Evolutionary conservation across 2,113 vertebrate species (phyloP).

Genomic region (Pelecanoides urinatrix): DNA sequence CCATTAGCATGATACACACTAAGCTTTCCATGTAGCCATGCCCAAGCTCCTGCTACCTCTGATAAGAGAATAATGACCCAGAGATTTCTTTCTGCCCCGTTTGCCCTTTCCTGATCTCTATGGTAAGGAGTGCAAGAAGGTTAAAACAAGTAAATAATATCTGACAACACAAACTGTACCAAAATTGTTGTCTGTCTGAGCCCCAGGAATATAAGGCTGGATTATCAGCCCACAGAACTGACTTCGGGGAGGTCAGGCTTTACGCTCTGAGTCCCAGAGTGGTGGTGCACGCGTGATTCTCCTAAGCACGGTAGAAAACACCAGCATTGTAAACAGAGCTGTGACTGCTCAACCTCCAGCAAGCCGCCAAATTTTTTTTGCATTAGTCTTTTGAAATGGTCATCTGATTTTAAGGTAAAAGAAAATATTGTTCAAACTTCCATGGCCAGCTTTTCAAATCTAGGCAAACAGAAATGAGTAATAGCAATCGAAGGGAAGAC

Average conservation of each 20-base stretch:
- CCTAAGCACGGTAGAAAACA: fast-evolving
- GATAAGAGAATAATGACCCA: background rate
- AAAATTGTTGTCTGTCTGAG: background rate
- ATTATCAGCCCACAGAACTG: background rate
- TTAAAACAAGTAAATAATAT: background rate
- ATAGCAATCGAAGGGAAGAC: background rate
- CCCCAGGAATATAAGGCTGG: background rate
- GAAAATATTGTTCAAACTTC: background rate
- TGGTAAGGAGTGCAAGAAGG: background rate
- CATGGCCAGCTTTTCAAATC: background rate
- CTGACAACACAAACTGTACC: background rate
- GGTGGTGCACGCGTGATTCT: background rate
- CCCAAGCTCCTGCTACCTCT: background rate
- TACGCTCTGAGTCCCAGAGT: background rate
- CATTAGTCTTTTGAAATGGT: background rate
- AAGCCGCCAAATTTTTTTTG: background rate
- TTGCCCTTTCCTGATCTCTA: background rate
- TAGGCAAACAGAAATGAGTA: background rate
- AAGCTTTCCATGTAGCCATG: background rate
- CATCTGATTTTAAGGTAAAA: background rate
- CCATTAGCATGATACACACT: background rate
- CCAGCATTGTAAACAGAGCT: background rate
- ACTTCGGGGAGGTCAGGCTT: background rate
- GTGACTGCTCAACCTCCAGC: background rate
- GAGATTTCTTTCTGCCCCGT: background rate